Conservation (phyloP, 1,140 invertebrate species). For the Wiebesia pumilae region DNA sequence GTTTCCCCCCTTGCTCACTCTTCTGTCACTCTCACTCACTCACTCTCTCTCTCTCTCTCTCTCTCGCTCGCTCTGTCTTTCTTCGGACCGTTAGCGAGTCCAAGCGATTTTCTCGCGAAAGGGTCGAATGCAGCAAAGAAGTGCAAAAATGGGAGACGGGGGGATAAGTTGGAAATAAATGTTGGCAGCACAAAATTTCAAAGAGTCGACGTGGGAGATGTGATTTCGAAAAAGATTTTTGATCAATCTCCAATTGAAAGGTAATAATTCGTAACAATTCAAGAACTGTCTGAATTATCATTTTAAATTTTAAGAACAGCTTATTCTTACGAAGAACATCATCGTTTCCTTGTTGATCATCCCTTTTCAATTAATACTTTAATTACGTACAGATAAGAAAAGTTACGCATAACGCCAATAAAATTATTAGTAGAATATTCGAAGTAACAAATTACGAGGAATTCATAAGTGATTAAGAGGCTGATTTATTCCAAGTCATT, state of each 20-base stretch:
- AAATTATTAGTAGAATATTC: too few species aligned
- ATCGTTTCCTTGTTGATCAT: too few species aligned
- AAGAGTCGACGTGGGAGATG: neutral
- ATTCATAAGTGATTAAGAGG: too few species aligned
- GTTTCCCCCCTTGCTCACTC: neutral
- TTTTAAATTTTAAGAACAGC: too few species aligned
- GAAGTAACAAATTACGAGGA: too few species aligned
- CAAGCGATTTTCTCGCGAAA: slow-evolving; percentile 12
- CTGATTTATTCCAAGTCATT: too few species aligned
- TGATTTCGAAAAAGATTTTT: neutral
- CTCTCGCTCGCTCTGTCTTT: neutral
- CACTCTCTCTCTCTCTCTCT: neutral
- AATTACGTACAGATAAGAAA: too few species aligned
- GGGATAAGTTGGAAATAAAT: neutral
- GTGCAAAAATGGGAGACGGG: neutral
- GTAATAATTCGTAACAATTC: neutral
- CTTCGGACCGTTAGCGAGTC: neutral
- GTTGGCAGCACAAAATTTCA: neutral
- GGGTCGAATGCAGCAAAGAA: neutral
- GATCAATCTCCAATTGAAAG: neutral
- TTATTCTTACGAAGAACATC: too few species aligned
- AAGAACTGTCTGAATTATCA: neutral
- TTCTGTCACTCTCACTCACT: too few species aligned
- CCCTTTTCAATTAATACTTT: too few species aligned
- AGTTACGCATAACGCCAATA: too few species aligned